Evolutionary conservation across 2,888 invertebrate genomes (phyloP), one percentile per base, ranked within the genome.

Genomic region (Aporophyla lueneburgensis): DNA sequence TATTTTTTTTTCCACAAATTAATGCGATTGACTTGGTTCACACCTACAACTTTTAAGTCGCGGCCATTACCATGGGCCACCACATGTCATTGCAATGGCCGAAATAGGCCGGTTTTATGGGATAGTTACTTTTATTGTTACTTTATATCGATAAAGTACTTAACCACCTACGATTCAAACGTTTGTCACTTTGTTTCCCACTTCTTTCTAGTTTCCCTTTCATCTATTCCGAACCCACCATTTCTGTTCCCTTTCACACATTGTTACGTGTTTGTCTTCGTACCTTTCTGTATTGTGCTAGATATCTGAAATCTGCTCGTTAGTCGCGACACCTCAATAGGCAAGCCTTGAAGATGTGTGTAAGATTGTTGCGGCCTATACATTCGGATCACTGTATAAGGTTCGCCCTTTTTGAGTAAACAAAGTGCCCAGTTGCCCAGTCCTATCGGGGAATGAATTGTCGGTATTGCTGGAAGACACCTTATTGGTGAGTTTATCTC

Each of bases 241-340:
- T 75, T 5, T 61, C 33, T 9, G 58, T 46, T 71, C 27, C 27
- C 19, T 81, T 54, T 59, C 54, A 51, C 59, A 53, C 51, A 65
- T 63, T 51, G 67, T 72, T 67, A 21, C 19, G 4, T 43, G 54
- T 66, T 77, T 14, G 33, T 51, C 63, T 74, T 69, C 61, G 62
- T n/a, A 24, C 54, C 49, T 73, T 78, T 58, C 81, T 84, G 89
- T 80, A 86, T 86, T 83, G 67, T 84, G 85, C 80, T 87, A 85
- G 86, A 81, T 94, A 94, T 94, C 94, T 89, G 33, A 72, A 85
- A 94, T 94, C 94, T 81, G 85, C 93, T 94, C 93, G 94, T 94
- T 94, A 94, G 89, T 81, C 81, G 81, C 88, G 94, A 94, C 94
- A 94, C 94, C 93, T 94, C 93, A 94, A 94, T 94, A 88, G 87